A percentile compares a stretch with the other conserved stretches of the same genome.
Evolutionary conservation across 2,797 vertebrate genomes (phyloP).

Genomic region (Lacerta bilineata): DNA sequence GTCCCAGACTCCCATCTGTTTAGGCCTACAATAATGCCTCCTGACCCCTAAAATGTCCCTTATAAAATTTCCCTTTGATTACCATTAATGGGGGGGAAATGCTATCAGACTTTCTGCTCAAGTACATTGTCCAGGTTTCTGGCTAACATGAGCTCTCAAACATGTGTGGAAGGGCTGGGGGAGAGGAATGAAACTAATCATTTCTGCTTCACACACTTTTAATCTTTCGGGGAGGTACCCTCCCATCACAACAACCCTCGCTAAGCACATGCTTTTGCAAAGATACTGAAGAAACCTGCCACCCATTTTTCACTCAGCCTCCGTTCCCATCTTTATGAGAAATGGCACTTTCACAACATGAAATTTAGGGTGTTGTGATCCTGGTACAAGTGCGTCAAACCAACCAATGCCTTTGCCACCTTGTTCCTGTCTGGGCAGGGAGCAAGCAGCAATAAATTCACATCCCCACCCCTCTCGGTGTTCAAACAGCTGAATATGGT

Average conservation of each 20-base stretch:
- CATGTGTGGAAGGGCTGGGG: neutral
- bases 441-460: neutral
- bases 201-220: neutral
- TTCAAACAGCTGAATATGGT: neutral
- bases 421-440: neutral
- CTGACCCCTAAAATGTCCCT: neutral
- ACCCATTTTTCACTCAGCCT: neutral
- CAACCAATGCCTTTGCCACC: slow-evolving; percentile 13
- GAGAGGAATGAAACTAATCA: neutral
- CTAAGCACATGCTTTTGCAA: neutral
- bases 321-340: neutral
- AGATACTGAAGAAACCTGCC: neutral
- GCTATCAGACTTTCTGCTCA: neutral
- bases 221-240: neutral
- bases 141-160: neutral
- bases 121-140: neutral
- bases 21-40: neutral
- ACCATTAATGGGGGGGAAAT: neutral
- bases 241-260: neutral
- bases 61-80: neutral
- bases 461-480: rapidly evolving
- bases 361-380: slow-evolving; percentile 6
- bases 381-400: neutral
- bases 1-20: neutral
- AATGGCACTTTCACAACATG: neutral